Percentiles rank a stretch among this genome's conserved stretches.
Conservation (phyloP, 2,888 invertebrate species). For the Cantharis lateralis region DNA sequence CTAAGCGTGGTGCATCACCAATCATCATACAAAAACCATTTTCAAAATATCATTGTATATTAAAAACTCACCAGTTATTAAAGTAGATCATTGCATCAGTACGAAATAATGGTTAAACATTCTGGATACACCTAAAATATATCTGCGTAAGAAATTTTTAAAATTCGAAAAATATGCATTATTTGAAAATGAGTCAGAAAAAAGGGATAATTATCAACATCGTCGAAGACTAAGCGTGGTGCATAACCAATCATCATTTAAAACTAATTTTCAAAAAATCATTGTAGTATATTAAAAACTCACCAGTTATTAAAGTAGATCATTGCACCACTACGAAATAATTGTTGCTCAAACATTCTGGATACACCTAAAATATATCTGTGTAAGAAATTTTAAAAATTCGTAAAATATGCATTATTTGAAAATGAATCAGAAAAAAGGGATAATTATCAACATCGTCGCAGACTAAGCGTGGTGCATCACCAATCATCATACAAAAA, state of each 20-base stretch:
- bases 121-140: neutral
- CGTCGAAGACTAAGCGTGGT: slow-evolving; percentile 42
- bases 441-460: slow-evolving; percentile 16
- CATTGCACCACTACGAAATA: neutral
- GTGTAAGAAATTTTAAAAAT: neutral
- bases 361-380: neutral
- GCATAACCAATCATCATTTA: slow-evolving; percentile 45
- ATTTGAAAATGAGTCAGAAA: neutral
- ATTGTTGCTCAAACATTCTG: too few relatives aligned
- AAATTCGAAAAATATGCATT: neutral
- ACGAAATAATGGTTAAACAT: too few relatives aligned
- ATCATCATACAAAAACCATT: slow-evolving; percentile 66
- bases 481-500: slow-evolving; percentile 40
- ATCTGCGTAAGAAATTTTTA: neutral
- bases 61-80: neutral
- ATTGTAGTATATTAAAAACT: neutral
- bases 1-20: slow-evolving; percentile 48
- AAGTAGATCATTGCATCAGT: neutral
- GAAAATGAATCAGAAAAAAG: neutral
- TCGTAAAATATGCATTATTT: neutral
- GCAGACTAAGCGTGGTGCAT: slow-evolving; percentile 46
- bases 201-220: slow-evolving; percentile 14
- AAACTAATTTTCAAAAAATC: slow-evolving; percentile 65
- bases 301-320: neutral
- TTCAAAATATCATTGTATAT: slow-evolving; percentile 24